Conservation (phyloP, 2,113 vertebrate species). For the Dipodomys ordii region DNA sequence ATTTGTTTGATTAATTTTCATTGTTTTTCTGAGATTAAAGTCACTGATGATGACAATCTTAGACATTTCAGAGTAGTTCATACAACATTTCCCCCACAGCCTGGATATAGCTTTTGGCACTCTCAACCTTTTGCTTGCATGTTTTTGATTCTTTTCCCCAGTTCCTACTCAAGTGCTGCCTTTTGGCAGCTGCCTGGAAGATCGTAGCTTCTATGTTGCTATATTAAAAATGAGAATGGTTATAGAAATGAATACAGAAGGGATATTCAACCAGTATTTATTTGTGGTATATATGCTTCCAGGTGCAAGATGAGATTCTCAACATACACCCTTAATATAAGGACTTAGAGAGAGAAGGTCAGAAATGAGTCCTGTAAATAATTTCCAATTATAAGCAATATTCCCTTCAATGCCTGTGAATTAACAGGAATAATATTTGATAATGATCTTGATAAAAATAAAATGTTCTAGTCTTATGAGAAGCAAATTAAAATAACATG, state of each 20-base stretch:
- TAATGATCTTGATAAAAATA: slow-evolving; percentile 59
- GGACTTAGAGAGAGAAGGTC: background rate
- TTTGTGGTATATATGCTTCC: background rate
- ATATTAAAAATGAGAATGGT: no score
- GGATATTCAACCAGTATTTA: background rate
- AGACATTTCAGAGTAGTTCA: background rate
- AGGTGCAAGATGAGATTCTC: no score
- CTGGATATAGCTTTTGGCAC: no score
- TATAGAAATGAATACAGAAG: no score
- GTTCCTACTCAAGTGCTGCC: no score
- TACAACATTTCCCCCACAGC: background rate
- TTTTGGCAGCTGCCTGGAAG: no score
- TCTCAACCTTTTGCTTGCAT: background rate
- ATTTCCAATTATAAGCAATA: slow-evolving; percentile 47
- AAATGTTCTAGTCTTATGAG: background rate
- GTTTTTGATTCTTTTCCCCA: no score
- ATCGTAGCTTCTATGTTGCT: no score
- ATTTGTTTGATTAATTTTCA: no score
- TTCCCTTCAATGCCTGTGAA: slow-evolving; percentile 46
- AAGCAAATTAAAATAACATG: slow-evolving; percentile 26
- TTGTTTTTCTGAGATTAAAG: background rate
- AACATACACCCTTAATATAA: background rate
- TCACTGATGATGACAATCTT: background rate
- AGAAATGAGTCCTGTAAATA: background rate
- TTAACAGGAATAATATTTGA: slow-evolving; percentile 55